Evolutionary conservation across 2,113 vertebrate species (phyloP).

Genomic region (Shinisaurus crocodilurus): DNA sequence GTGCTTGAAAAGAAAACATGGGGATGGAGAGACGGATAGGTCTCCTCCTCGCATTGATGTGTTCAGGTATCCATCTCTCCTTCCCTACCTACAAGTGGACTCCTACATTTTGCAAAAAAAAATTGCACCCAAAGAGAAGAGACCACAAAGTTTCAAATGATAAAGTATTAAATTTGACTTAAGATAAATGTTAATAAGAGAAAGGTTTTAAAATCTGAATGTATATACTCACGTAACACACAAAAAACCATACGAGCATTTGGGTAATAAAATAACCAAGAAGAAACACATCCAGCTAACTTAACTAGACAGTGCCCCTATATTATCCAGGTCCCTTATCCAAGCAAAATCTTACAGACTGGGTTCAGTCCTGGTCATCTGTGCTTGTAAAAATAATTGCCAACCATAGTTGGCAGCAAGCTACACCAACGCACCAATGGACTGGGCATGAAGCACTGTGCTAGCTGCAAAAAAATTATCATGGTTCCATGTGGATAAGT

Average conservation of each 20-base stretch:
- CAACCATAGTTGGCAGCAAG: conserved; percentile 25
- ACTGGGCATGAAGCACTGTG: background rate
- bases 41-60: background rate
- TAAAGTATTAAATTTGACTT: too few species aligned
- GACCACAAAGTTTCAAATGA: too few species aligned
- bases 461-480: background rate
- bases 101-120: conserved; percentile 29
- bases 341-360: too few species aligned
- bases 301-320: too few species aligned
- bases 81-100: background rate
- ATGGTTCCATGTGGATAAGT: conserved; percentile 15
- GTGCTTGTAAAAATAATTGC: background rate
- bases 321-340: too few species aligned
- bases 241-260: too few species aligned
- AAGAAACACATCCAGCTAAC: too few species aligned
- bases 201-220: too few species aligned
- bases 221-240: too few species aligned
- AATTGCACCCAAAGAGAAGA: background rate
- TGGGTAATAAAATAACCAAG: too few species aligned
- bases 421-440: background rate
- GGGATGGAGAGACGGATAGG: background rate
- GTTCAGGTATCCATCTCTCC: background rate
- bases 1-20: background rate
- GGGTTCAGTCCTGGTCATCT: background rate
- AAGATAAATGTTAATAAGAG: too few species aligned